Base-by-base conservation (phyloP, 2,113 vertebrate genomes). In the Hydropotes inermis region DNA sequence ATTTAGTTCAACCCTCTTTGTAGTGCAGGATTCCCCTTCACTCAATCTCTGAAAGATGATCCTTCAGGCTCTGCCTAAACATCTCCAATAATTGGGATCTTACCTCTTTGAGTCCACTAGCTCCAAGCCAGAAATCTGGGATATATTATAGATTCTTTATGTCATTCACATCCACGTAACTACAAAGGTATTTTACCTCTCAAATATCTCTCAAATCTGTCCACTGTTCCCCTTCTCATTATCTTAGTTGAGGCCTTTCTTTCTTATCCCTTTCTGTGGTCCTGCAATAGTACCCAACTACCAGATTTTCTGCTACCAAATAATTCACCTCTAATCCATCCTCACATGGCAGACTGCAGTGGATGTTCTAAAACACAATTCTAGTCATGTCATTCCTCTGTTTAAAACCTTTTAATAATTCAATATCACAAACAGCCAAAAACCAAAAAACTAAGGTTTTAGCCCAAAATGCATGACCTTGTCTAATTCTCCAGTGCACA, bases 281-380 rank as follows among this genome's bases (percentile, higher is more conserved):
- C n/a, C 64, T 64, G 11, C 27, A 91, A 88, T 28, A 52, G 45
- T 58, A 70, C 6, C 36, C 16, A 60, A 47, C 15, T 28, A 87
- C 58, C 55, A 95, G 57, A 89, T 64, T 87, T 92, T 45, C 43
- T 83, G 61, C 14, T 67, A 89, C 28, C 67, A 89, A 85, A 74
- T 43, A 85, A 52, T 95, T 92, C 5, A 23, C 39, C 55, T 55
- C 76, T 88, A 82, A 76, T 85, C 43, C 47, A 54, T 45, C n/a
- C 55, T 78, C 28, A 57, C 15, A 60, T 17, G 45, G 28, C 3
- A 85, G 79, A n/a, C 45, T 64, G 30, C 39, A 82, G 11, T 11
- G 36, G n/a, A 79, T 39, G 15, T 81, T 96, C 86, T 94, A 61
- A 97, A 58, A 93, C 28, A 74, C 39, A 85, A 91, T 94, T 76